phyloP scores from a whole-genome alignment of 2,113 vertebrate genomes.

The Illadopsis cleaveri region DNA sequence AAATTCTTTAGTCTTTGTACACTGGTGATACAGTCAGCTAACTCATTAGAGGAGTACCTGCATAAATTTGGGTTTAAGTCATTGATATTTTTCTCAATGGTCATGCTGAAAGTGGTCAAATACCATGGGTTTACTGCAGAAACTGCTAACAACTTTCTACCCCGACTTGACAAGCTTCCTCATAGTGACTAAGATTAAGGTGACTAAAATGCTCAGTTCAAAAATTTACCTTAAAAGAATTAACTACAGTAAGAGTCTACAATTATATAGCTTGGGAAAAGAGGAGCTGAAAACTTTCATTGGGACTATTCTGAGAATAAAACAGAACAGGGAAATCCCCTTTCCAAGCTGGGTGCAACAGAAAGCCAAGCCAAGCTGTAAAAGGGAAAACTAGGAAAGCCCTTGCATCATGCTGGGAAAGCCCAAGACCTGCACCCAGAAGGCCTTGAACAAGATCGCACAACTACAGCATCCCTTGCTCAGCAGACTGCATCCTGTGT shows the following conservation, averaged over 20 bases:
- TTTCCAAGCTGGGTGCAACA: not conserved
- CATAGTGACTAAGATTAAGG: not conserved
- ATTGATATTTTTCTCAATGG: not conserved
- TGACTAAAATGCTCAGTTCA: not conserved
- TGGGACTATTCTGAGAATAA: not conserved
- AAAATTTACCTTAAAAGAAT: not conserved
- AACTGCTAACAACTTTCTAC: not conserved
- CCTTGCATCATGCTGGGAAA: not conserved
- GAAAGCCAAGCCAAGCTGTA: not conserved
- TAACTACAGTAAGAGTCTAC: not conserved
- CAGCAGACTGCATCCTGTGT: not conserved
- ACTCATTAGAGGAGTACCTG: not conserved
- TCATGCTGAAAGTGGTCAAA: not conserved
- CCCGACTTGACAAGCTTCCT: not conserved
- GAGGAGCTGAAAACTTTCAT: not conserved
- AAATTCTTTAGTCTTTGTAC: not conserved
- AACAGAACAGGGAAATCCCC: not conserved
- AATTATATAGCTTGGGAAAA: not conserved
- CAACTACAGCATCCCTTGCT: not conserved
- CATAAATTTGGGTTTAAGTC: not conserved
- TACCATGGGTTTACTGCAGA: not conserved
- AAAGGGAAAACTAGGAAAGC: not conserved
- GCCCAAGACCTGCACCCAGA: not conserved
- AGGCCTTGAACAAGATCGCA: not conserved
- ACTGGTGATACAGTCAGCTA: not conserved